Evolutionary conservation across 2,113 vertebrate genomes (phyloP).

Genomic region (Colaptes auratus): DNA sequence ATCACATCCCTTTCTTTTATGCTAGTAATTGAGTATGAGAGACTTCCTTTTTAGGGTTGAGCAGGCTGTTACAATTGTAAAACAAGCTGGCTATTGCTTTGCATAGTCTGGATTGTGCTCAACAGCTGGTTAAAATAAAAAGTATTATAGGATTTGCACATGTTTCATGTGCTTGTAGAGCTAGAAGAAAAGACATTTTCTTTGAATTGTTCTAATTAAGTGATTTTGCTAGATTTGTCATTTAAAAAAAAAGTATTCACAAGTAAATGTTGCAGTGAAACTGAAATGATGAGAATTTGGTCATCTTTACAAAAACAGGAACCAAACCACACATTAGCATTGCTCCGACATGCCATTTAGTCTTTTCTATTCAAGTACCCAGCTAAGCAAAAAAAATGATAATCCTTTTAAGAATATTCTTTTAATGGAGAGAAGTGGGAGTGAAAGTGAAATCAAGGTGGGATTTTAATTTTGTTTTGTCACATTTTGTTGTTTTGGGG

Average conservation of each 20-base stretch:
- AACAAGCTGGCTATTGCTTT: background rate
- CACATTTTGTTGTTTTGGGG: too few relatives aligned
- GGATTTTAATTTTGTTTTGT: background rate
- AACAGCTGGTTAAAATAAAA: slow-evolving; percentile 5
- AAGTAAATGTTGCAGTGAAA: background rate
- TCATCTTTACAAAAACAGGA: background rate
- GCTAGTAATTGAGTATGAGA: background rate
- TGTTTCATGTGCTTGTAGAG: background rate
- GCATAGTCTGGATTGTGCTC: background rate
- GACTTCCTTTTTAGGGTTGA: background rate
- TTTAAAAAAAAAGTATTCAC: slow-evolving; percentile 17
- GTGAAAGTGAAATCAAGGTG: slow-evolving; percentile 50
- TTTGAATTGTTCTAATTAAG: slow-evolving; percentile 42
- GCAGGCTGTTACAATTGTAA: background rate
- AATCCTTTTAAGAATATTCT: slow-evolving; percentile 29
- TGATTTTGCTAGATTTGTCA: background rate
- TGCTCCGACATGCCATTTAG: background rate
- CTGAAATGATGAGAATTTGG: slow-evolving; percentile 31
- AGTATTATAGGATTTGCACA: background rate
- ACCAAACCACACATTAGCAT: background rate
- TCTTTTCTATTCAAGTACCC: background rate
- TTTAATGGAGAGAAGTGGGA: slow-evolving; percentile 37
- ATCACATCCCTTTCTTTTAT: background rate
- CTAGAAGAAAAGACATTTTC: background rate
- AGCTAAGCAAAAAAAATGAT: background rate